Evolutionary conservation across 2,797 vertebrate genomes (phyloP).

Genomic region (Brachyrhaphis roseni): DNA sequence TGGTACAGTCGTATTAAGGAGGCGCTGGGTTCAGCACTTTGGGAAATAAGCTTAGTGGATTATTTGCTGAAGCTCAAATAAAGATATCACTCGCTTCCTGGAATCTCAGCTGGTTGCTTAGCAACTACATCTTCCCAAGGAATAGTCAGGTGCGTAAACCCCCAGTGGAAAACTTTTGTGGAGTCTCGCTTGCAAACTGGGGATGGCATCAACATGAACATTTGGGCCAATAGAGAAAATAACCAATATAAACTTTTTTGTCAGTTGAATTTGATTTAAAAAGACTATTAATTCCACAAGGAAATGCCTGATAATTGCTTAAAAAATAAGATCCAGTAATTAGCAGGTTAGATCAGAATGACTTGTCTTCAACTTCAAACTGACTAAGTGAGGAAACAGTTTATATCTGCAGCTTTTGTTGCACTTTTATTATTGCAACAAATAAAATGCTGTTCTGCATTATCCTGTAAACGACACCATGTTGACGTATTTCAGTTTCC

Average conservation of each 20-base stretch:
- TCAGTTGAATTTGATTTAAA: background rate
- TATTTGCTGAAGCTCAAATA: background rate
- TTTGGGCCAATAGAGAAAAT: background rate
- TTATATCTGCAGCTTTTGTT: background rate
- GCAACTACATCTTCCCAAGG: background rate
- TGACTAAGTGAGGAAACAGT: background rate
- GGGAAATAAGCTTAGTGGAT: background rate
- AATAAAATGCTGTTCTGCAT: background rate
- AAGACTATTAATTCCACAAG: background rate
- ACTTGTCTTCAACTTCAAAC: background rate
- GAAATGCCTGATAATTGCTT: background rate
- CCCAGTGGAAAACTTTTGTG: background rate
- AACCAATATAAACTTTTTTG: background rate
- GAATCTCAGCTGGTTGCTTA: slow-evolving; percentile 18
- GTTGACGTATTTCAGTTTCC: background rate
- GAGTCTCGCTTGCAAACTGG: background rate
- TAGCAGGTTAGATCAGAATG: background rate
- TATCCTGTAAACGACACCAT: background rate
- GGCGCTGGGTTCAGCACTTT: slow-evolving; percentile 1
- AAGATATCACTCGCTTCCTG: background rate
- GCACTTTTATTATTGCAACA: too few relatives aligned
- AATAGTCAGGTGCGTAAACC: background rate
- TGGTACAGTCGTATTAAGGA: background rate
- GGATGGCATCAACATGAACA: background rate
- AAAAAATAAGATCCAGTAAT: background rate